Percentiles rank a stretch among this genome's conserved stretches.
Evolutionary conservation across 2,113 vertebrate genomes (phyloP).

Genomic region (Uria lomvia): DNA sequence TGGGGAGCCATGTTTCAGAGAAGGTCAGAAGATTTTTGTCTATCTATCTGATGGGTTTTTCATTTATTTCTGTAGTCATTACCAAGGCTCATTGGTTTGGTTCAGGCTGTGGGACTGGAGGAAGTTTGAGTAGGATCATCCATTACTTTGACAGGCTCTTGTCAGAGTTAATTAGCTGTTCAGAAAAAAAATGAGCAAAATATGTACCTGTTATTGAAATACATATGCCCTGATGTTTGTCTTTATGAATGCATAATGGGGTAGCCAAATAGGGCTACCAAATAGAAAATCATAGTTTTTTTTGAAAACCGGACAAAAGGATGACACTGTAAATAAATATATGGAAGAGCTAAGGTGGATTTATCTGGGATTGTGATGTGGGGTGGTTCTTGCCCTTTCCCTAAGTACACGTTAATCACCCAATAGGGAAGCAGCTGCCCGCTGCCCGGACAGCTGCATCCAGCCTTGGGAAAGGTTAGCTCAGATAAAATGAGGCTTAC

Average conservation of each 20-base stretch:
- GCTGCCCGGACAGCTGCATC: not conserved
- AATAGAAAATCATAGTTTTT: not conserved
- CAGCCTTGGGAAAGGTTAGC: not conserved
- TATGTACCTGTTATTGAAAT: not conserved
- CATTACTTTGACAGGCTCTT: not conserved
- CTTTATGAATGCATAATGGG: not conserved
- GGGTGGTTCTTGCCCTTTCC: not conserved
- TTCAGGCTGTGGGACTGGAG: not conserved
- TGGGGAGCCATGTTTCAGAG: not conserved
- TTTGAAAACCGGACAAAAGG: not conserved
- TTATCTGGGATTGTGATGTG: not conserved
- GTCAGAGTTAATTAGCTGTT: not conserved
- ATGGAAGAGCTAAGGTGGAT: not conserved
- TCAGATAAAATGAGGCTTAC: not conserved
- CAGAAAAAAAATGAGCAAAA: not conserved
- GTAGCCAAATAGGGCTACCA: not conserved
- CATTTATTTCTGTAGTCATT: not conserved
- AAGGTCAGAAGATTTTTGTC: not conserved
- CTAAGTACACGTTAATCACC: not conserved
- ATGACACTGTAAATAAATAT: not conserved
- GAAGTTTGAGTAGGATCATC: not conserved
- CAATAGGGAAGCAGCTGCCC: not conserved
- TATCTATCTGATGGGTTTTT: not conserved
- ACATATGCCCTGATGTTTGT: not conserved
- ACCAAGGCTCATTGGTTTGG: not conserved